phyloP scores from a whole-genome alignment of 2,797 vertebrate species.

The Chromobotia macracanthus region DNA sequence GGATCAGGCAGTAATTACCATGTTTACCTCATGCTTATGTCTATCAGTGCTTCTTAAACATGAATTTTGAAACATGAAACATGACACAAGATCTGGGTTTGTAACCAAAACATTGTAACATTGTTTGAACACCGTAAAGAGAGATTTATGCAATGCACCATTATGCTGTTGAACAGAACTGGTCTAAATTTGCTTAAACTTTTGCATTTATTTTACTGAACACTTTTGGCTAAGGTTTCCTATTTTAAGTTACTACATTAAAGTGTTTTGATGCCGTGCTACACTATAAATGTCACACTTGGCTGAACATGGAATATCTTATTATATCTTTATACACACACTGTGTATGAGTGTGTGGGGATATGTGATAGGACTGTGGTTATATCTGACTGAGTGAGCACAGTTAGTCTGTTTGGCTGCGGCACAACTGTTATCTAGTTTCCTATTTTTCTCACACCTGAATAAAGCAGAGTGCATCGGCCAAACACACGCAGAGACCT shows the following conservation, averaged over 20 bases:
- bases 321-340: not conserved
- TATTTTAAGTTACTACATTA: conserved; percentile 5
- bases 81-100: too few species aligned
- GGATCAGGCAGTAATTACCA: conserved; percentile 5
- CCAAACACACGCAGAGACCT: not conserved
- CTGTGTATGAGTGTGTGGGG: not conserved
- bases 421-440: conserved; percentile 27
- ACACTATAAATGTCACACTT: not conserved
- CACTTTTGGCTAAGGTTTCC: not conserved
- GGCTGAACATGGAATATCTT: not conserved
- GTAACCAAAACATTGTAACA: too few species aligned
- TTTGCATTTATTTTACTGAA: not conserved
- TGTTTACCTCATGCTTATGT: not conserved
- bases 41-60: too few species aligned
- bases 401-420: not conserved
- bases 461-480: conserved; percentile 9
- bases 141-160: too few species aligned
- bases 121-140: too few species aligned
- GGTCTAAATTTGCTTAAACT: not conserved
- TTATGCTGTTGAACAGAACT: too few species aligned
- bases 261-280: not conserved
- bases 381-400: not conserved
- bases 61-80: too few species aligned
- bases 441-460: conserved; percentile 48
- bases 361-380: not conserved